Percentiles rank a stretch among this genome's conserved stretches.
Evolutionary conservation across 2,888 invertebrate genomes (phyloP).

Genomic region (Trichopria drosophilae): DNA sequence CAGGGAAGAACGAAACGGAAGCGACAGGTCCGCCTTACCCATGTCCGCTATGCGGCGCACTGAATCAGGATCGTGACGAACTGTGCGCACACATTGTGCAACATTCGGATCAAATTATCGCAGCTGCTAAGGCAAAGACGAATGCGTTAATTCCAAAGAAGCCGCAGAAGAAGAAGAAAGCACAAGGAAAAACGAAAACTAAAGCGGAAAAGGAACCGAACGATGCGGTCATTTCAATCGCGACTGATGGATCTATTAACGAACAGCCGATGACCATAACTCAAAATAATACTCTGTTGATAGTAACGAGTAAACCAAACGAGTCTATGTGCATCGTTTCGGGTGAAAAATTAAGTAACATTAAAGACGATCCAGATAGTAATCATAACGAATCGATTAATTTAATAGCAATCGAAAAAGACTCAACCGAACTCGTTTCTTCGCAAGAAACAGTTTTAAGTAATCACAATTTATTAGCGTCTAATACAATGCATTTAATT

Average conservation of each 20-base stretch:
- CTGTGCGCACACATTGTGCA: slow-evolving; percentile 62
- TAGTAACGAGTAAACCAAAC: slow-evolving; percentile 36
- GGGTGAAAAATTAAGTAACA: slow-evolving; percentile 12
- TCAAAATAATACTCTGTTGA: slow-evolving; percentile 34
- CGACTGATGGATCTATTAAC: slow-evolving; percentile 32
- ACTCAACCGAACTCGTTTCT: slow-evolving; percentile 14
- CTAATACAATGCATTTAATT: slow-evolving; percentile 42
- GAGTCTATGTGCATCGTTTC: slow-evolving; percentile 18
- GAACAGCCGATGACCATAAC: slow-evolving; percentile 35
- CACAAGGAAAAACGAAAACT: slow-evolving; percentile 23
- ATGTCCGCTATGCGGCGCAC: slow-evolving; percentile 59
- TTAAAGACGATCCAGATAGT: slow-evolving; percentile 29
- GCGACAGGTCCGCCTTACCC: slow-evolving; percentile 54
- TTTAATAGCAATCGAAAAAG: slow-evolving; percentile 37
- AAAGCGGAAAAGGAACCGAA: slow-evolving; percentile 37
- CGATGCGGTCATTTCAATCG: slow-evolving; percentile 43
- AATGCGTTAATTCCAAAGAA: slow-evolving; percentile 41
- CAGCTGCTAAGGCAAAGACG: slow-evolving; percentile 56
- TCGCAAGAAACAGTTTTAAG: background rate
- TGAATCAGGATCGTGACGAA: slow-evolving; percentile 59
- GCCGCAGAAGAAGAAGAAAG: slow-evolving; percentile 33
- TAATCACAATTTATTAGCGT: too few relatives aligned
- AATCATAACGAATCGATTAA: slow-evolving; percentile 31
- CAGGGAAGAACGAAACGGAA: slow-evolving; percentile 55
- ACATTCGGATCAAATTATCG: slow-evolving; percentile 62